phyloP scores from a whole-genome alignment of 2,797 vertebrate genomes.

The Halcyon badia region DNA sequence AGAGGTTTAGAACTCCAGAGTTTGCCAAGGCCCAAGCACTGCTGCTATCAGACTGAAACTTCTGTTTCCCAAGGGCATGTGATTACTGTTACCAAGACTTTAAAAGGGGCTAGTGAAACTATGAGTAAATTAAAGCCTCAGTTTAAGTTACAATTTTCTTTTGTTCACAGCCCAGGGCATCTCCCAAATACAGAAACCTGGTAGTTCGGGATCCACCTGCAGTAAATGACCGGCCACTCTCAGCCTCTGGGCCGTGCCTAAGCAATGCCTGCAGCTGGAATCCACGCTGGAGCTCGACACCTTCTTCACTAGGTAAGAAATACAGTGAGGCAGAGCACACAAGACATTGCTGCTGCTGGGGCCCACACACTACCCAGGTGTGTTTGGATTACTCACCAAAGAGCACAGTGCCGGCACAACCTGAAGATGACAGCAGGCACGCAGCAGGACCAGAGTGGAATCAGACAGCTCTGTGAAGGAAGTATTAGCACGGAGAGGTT shows the following conservation, averaged over 20 bases:
- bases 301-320: background rate
- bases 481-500: background rate
- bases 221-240: background rate
- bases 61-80: background rate
- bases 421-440: conserved; percentile 83
- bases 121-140: background rate
- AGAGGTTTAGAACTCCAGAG: background rate
- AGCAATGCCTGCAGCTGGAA: background rate
- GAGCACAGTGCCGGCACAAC: conserved; percentile 80
- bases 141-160: background rate
- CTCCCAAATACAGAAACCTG: background rate
- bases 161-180: background rate
- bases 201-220: background rate
- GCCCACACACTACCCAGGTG: background rate
- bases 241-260: background rate
- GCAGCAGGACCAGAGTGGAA: conserved; percentile 79
- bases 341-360: background rate
- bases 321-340: background rate
- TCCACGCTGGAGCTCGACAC: background rate
- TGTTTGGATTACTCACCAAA: conserved; percentile 83
- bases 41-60: background rate
- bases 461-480: conserved; percentile 84
- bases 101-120: background rate
- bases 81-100: background rate
- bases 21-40: background rate